Evolutionary conservation across 2,113 vertebrate species (phyloP).

Genomic region (Lycaon pictus): DNA sequence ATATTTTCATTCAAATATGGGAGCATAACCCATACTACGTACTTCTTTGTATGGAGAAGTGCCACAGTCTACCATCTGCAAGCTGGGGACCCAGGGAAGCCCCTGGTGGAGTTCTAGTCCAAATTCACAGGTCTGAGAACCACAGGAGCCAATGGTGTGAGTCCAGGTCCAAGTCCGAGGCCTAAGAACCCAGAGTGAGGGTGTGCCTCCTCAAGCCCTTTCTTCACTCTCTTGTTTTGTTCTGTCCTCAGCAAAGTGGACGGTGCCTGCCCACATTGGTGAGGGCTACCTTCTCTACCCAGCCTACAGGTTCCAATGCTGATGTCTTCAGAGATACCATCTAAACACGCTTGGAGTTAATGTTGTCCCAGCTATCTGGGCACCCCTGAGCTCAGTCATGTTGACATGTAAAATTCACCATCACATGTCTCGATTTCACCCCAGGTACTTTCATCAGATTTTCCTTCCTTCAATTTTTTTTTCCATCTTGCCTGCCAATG

Average conservation of each 20-base stretch:
- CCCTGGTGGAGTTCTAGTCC: neutral
- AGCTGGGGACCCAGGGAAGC: neutral
- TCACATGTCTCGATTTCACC: neutral
- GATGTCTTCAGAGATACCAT: neutral
- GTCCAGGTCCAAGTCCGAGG: neutral
- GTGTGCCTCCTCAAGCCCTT: neutral
- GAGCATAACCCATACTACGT: neutral
- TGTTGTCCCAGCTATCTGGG: neutral
- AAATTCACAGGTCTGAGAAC: neutral
- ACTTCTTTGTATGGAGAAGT: neutral
- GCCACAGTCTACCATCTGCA: neutral
- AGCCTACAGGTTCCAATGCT: neutral
- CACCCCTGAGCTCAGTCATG: neutral
- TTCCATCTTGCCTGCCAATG: neutral
- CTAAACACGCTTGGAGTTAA: neutral
- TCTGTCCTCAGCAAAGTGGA: neutral
- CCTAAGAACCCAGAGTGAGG: neutral
- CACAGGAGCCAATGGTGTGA: neutral
- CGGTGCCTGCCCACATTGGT: neutral
- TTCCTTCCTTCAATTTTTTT: neutral
- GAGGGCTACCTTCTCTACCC: neutral
- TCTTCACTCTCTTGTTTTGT: neutral
- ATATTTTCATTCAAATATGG: neutral
- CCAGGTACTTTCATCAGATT: accelerated
- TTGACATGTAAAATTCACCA: neutral